These are phyloP conservation scores for Hofmannophila pseudospretella DNA, from an alignment of 2,888 invertebrate genomes.

Conservation along the genomic window DNA sequence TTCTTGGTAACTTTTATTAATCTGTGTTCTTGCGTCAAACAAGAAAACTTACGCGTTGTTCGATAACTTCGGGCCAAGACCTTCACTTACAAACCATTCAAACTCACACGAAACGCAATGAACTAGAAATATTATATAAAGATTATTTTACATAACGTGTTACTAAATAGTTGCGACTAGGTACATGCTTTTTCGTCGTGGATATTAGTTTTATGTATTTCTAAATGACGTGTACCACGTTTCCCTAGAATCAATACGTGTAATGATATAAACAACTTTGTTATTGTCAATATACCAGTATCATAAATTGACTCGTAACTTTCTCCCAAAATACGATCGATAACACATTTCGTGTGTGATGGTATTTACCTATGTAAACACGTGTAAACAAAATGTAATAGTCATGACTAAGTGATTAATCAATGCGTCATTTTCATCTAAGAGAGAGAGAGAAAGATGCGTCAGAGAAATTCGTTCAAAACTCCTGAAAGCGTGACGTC, in stretches of 20 bases:
- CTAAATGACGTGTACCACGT: neutral
- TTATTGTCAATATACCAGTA: slow-evolving; percentile 6
- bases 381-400: neutral
- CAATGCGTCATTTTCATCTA: neutral
- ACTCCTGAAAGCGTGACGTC: slow-evolving; percentile 6
- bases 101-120: neutral
- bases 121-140: slow-evolving; percentile 2
- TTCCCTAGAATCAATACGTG: neutral
- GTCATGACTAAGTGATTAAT: neutral
- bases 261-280: slow-evolving; percentile 8
- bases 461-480: slow-evolving; percentile 6
- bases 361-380: too few species aligned
- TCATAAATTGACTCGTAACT: neutral
- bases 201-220: neutral
- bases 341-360: too few species aligned
- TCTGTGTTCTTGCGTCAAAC: slow-evolving; percentile 8
- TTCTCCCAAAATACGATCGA: slow-evolving; percentile 1
- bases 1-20: slow-evolving; percentile 13
- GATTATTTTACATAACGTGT: neutral
- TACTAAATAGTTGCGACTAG: neutral
- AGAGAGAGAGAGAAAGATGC: too few species aligned
- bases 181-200: neutral
- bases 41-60: neutral
- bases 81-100: neutral
- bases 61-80: neutral